Conservation (phyloP, 2,113 vertebrate genomes). For the Octodon degus region DNA sequence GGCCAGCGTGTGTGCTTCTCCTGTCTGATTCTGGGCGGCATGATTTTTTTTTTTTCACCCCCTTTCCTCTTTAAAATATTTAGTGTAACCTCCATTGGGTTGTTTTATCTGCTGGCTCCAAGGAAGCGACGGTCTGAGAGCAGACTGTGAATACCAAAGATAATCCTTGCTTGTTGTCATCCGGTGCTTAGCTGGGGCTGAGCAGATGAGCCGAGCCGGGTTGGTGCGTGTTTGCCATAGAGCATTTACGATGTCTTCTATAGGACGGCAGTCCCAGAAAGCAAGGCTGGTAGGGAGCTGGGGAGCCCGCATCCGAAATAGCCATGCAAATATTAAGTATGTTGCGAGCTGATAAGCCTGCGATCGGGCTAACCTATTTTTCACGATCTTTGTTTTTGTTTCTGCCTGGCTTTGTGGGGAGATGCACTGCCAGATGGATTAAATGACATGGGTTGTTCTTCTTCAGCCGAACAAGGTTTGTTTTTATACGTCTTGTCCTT, state of each 20-base stretch:
- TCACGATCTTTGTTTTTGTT: constrained; percentile 76
- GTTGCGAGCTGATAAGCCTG: constrained; percentile 80
- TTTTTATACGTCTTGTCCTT: constrained; percentile 83
- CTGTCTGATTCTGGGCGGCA: not conserved
- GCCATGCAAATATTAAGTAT: constrained; percentile 77
- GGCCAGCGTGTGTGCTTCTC: not conserved
- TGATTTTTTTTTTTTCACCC: not conserved
- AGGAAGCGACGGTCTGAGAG: constrained; percentile 81
- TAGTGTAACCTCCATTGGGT: constrained; percentile 54
- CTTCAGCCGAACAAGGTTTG: constrained; percentile 91
- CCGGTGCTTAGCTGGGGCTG: constrained; percentile 85
- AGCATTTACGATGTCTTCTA: constrained; percentile 81
- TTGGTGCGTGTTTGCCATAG: constrained; percentile 81
- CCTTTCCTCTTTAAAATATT: constrained; percentile 58
- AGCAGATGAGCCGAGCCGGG: constrained; percentile 85
- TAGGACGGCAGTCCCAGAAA: constrained; percentile 78
- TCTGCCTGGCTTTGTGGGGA: constrained; percentile 84
- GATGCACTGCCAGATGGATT: constrained; percentile 84
- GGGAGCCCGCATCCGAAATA: constrained; percentile 74
- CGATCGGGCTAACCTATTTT: constrained; percentile 82
- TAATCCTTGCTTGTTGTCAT: constrained; percentile 88
- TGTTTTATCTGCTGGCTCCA: constrained; percentile 73
- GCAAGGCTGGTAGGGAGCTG: constrained; percentile 71
- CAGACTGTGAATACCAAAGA: constrained; percentile 82
- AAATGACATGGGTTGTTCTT: constrained; percentile 92